Base-by-base conservation (phyloP, 2,113 vertebrate genomes). In the Lepisosteus osseus region DNA sequence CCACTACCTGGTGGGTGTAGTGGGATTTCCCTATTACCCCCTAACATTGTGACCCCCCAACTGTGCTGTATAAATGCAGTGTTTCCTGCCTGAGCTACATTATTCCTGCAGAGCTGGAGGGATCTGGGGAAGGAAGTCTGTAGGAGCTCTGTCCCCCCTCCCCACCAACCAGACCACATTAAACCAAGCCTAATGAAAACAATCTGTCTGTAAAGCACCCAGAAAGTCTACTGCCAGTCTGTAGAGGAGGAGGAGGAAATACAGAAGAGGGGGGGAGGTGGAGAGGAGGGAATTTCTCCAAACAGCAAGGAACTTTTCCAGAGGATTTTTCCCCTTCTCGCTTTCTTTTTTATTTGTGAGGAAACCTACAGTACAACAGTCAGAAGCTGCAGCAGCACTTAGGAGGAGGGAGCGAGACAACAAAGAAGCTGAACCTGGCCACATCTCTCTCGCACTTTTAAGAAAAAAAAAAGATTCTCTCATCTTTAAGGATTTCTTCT, bases 121-220 rank as follows among this genome's bases (percentile, higher is more conserved):
- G 47, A 51, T 9, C 47, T 69, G 71, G 69, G 76, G 41, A 51
- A 4, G 61, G 54, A 13, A 54, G 43, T 8, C 42, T 47, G 0
- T 54, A 69, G 74, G 68, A 81, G 78, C 83, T 12, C 43, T 3
- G 75, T 3, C 0, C n/a, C 29, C 84, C 75, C 83, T 84, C 84
- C 78, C 70, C 89, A 71, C 78, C 40, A 29, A 14, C 69, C 80
- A 72, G 78, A 74, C 88, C 93, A 85, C 89, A 83, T 86, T 80
- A 85, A 86, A 86, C 82, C 80, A 6, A 80, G 83, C 86, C 82
- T 95, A 96, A 96, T 93, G 86, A 95, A 93, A 95, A 94, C 94
- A 95, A 94, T 94, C 94, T 95, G 96, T 88, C 85, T 79, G 81
- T 74, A 83, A 80, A 29, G 80, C 76, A 68, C 78, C 61, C 86